Evolutionary conservation across 2,888 invertebrate species (phyloP), one percentile per base, ranked within the genome.

Genomic region (Leucoma salicis): DNA sequence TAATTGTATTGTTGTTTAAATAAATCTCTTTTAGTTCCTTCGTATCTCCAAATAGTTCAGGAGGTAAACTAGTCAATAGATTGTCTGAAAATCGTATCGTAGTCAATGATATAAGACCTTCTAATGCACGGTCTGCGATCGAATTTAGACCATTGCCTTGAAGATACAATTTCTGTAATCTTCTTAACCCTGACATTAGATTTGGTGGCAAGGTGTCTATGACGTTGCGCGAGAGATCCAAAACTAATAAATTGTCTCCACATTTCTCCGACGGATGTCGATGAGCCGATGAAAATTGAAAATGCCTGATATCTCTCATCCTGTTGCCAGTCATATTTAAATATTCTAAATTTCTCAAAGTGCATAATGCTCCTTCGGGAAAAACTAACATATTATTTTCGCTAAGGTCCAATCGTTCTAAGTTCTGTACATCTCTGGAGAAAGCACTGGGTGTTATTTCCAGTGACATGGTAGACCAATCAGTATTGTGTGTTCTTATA

Each of bases 361-460:
- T 92, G 68, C 95, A 96, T 42, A 95, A 84, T 13, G 94, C 93
- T 40, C 94, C 94, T 64, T 94, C 94, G 35, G 95, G 95, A 66
- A 95, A 91, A 53, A 91, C 92, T 91, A 95, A 93, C 91, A 95
- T 95, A 77, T 95, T 95, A 77, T 95, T 96, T 79, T 94, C 93
- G 52, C 94, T 94, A 11, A 95, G 83, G 78, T 95, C 95, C 53
- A 95, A 86, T 59, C 93, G 90, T 74, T 95, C 94, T 48, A 95
- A 84, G 55, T 94, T 91, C 53, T 92, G 92, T 12, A 95, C 91
- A 65, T 95, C 95, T 63, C 94, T 92, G 48, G 93, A 92, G 75
- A 95, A 95, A 27, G 94, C 94, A 38, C 94, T 92, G 11, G 92
- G 91, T 28, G 94, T 93, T 49, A 95, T 91, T 73, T 95, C 94